Conservation (phyloP, 2,797 vertebrate species). For the Crocidura indochinensis region DNA sequence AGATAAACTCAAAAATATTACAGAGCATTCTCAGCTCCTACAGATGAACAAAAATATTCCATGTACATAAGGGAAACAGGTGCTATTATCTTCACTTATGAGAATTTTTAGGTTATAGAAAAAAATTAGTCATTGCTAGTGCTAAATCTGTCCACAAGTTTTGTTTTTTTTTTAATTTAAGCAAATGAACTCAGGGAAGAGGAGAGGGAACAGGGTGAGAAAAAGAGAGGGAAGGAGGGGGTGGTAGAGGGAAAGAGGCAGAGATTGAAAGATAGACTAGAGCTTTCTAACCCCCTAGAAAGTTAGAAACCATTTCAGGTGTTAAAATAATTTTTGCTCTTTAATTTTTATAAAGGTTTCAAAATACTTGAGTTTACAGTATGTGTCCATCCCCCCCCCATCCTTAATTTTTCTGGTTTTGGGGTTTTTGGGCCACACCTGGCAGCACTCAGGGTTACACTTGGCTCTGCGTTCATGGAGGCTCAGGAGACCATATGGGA, state of each 20-base stretch:
- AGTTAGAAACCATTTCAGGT: slow-evolving; percentile 27
- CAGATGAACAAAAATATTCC: slow-evolving; percentile 50
- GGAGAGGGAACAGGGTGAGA: no score
- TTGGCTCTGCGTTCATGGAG: no score
- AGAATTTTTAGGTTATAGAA: slow-evolving; percentile 41
- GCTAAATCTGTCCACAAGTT: not conserved
- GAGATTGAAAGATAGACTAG: no score
- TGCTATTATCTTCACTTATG: slow-evolving; percentile 56
- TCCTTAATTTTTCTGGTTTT: no score
- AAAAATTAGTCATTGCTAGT: slow-evolving; percentile 31
- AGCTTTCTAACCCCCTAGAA: not conserved
- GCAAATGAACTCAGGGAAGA: not conserved
- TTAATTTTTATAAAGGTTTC: slow-evolving; percentile 52
- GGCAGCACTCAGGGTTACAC: no score
- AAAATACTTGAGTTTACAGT: slow-evolving; percentile 27
- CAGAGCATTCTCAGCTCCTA: slow-evolving; percentile 17
- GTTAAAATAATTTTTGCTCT: slow-evolving; percentile 16
- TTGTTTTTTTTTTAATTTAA: no score
- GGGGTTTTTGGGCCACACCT: no score
- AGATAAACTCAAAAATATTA: not conserved
- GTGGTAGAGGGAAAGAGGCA: no score
- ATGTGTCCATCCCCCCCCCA: accelerated
- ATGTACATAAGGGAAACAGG: slow-evolving; percentile 38
- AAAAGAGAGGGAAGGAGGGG: no score
- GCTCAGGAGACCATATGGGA: no score